phyloP scores from a whole-genome alignment of 2,888 invertebrate species.

The Horisme vitalbata region DNA sequence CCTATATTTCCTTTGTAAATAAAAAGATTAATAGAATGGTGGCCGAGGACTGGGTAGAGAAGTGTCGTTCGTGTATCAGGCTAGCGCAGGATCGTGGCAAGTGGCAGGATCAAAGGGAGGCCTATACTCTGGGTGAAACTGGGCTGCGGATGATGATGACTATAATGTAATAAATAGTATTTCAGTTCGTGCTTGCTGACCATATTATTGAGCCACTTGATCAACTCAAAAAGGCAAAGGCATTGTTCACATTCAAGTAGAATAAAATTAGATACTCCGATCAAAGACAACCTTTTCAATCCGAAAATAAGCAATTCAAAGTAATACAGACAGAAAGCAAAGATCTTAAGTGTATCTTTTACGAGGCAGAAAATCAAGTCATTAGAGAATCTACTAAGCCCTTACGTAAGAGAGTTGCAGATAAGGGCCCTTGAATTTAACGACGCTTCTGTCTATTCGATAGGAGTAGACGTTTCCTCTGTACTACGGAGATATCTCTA shows the following conservation, averaged over 20 bases:
- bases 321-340: constrained; percentile 25
- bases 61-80: no score
- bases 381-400: constrained; percentile 62
- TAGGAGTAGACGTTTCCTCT: constrained; percentile 49
- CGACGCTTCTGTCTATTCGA: constrained; percentile 61
- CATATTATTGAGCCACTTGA: no score
- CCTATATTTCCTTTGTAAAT: no score
- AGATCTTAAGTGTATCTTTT: constrained; percentile 44
- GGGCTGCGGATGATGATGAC: no score
- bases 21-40: no score
- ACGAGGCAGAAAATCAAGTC: constrained; percentile 65
- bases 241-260: not conserved
- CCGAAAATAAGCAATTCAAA: constrained; percentile 20
- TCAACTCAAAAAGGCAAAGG: not conserved
- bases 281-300: constrained; percentile 1
- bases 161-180: no score
- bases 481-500: constrained; percentile 25
- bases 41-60: no score
- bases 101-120: no score
- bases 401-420: constrained; percentile 60
- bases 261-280: not conserved
- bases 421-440: constrained; percentile 65
- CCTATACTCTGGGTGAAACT: no score
- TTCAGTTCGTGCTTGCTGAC: no score
- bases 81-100: no score